Evolutionary conservation across 64 coral and sea anemone species (phyloP).

Genomic region (Trachythela sp.): DNA sequence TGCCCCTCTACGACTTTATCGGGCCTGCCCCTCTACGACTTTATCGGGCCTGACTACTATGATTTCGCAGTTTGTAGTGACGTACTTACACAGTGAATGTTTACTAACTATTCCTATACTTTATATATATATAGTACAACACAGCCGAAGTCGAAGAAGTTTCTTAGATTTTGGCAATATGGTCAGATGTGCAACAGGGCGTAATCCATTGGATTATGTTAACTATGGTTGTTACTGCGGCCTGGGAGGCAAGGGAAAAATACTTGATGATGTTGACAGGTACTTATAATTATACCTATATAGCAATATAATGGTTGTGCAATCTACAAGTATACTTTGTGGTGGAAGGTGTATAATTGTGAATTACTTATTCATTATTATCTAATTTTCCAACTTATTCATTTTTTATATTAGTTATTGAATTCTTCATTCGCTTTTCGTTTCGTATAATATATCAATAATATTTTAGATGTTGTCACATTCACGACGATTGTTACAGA

Average conservation of each 20-base stretch:
- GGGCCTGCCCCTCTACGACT: too few species aligned
- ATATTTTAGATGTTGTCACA: constrained; percentile 1
- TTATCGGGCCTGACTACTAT: too few species aligned
- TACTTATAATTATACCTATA: background rate
- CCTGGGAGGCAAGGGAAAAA: background rate
- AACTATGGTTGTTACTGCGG: constrained; percentile 4
- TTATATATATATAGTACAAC: background rate
- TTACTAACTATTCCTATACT: background rate
- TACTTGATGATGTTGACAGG: background rate
- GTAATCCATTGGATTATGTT: background rate
- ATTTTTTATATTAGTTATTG: too few species aligned
- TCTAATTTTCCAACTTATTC: too few species aligned
- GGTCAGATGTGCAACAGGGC: background rate
- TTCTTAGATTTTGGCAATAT: background rate
- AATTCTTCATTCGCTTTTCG: too few species aligned
- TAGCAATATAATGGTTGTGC: background rate
- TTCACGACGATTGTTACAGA: background rate
- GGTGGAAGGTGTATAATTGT: too few species aligned
- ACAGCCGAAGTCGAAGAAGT: background rate
- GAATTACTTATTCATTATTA: too few species aligned
- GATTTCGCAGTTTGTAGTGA: too few species aligned
- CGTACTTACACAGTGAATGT: too few species aligned
- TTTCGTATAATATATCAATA: background rate
- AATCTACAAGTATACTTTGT: background rate
- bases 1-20: too few species aligned